Evolutionary conservation across 2,113 vertebrate species (phyloP).

Genomic region (Tyto alba): DNA sequence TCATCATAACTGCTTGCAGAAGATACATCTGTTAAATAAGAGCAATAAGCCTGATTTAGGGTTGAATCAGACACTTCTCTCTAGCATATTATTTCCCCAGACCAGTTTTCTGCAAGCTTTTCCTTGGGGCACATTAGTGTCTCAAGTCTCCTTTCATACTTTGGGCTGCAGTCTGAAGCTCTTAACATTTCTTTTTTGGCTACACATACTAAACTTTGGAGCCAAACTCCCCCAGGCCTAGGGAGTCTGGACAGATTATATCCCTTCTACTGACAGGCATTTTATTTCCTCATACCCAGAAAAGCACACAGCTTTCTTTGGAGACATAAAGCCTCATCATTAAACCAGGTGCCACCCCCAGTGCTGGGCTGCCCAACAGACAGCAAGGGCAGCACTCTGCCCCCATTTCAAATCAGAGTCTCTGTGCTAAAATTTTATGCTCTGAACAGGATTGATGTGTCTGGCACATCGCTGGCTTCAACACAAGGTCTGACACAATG

Average conservation of each 20-base stretch:
- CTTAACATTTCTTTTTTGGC: not conserved
- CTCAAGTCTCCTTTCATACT: not conserved
- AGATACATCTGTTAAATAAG: not conserved
- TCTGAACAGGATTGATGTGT: not conserved
- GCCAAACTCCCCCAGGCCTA: not conserved
- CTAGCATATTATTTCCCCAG: not conserved
- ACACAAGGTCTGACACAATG: not conserved
- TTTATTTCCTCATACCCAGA: not conserved
- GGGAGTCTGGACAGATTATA: not conserved
- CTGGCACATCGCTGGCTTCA: not conserved
- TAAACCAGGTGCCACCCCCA: not conserved
- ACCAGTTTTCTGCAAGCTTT: not conserved
- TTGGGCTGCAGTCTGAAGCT: not conserved
- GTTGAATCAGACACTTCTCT: not conserved
- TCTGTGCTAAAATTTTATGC: not conserved
- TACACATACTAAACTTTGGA: not conserved
- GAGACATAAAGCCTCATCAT: not conserved
- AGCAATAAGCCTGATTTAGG: not conserved
- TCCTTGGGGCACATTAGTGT: not conserved
- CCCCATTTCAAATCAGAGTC: not conserved
- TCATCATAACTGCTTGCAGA: not conserved
- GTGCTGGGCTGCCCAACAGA: not conserved
- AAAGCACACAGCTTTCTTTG: not conserved
- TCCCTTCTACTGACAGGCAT: not conserved
- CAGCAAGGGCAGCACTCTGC: not conserved